A percentile compares a stretch with the other conserved stretches of the same genome.
Evolutionary conservation across 2,797 vertebrate species (phyloP).

Genomic region (Passerculus sandwichensis): DNA sequence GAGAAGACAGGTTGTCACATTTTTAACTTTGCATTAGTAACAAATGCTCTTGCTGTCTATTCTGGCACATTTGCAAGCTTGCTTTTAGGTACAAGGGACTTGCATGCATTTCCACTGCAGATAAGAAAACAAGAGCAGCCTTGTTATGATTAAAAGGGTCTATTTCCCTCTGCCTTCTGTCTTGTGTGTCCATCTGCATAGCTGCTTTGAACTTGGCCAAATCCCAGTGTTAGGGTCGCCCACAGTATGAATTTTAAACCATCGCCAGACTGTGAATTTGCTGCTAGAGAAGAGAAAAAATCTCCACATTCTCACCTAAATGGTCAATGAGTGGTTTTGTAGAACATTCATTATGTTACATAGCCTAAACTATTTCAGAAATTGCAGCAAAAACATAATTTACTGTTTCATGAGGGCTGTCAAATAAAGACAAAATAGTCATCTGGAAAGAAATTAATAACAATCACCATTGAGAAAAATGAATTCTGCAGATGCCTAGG

Average conservation of each 20-base stretch:
- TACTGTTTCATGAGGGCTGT: background rate
- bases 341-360: background rate
- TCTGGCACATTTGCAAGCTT: constrained; percentile 54
- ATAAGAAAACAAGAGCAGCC: constrained; percentile 65
- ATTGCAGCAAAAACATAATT: background rate
- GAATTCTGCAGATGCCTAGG: background rate
- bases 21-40: constrained; percentile 57
- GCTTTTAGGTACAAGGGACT: constrained; percentile 54
- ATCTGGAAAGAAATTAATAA: background rate
- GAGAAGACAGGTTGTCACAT: constrained; percentile 36
- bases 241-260: constrained; percentile 51
- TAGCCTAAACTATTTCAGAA: constrained; percentile 18
- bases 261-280: constrained; percentile 23
- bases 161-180: constrained; percentile 61
- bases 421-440: background rate
- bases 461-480: background rate
- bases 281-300: background rate
- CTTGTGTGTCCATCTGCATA: constrained; percentile 68
- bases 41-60: constrained; percentile 36
- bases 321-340: background rate
- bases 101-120: constrained; percentile 36
- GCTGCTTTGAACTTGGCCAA: constrained; percentile 67
- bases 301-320: constrained; percentile 10
- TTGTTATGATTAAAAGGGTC: constrained; percentile 70
- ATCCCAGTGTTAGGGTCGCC: constrained; percentile 40